phyloP scores from a whole-genome alignment of 2,797 vertebrate genomes.

The Australoheros facetus region DNA sequence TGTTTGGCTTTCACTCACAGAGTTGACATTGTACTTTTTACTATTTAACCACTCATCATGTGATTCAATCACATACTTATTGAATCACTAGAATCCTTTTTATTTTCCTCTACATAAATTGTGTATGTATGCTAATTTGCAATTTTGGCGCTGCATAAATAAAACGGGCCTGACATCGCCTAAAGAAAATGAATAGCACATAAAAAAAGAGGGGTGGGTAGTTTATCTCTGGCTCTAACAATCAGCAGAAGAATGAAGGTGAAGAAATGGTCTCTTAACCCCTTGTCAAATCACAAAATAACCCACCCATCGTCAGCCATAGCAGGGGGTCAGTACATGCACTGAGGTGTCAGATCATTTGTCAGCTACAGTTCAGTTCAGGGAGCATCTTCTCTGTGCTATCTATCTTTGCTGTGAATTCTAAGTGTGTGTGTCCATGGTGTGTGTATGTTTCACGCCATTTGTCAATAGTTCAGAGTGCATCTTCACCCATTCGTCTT shows the following conservation, averaged over 20 bases:
- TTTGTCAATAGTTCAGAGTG: conserved; percentile 80
- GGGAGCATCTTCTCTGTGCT: conserved; percentile 47
- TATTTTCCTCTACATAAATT: neutral
- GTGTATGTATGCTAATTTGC: neutral
- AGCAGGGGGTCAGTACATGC: conserved; percentile 54
- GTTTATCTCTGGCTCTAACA: conserved; percentile 12
- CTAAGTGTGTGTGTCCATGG: conserved; percentile 54
- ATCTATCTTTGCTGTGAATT: conserved; percentile 68
- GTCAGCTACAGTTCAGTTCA: conserved; percentile 69
- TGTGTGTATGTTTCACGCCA: conserved; percentile 61
- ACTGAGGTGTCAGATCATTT: conserved; percentile 57
- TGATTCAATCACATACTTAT: neutral
- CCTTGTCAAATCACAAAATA: conserved; percentile 60
- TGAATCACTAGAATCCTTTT: neutral
- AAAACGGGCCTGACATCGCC: neutral
- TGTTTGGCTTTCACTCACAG: conserved; percentile 53
- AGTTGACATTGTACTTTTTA: conserved; percentile 27
- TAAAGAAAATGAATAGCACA: conserved; percentile 5
- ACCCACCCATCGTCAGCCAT: conserved; percentile 39
- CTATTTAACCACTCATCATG: neutral
- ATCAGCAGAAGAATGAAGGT: conserved; percentile 43
- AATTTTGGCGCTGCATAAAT: neutral
- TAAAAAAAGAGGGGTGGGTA: neutral
- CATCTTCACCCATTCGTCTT: conserved; percentile 72
- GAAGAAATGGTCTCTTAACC: conserved; percentile 69